Conservation (phyloP, 2,113 vertebrate species). For the Sciurus niger region DNA sequence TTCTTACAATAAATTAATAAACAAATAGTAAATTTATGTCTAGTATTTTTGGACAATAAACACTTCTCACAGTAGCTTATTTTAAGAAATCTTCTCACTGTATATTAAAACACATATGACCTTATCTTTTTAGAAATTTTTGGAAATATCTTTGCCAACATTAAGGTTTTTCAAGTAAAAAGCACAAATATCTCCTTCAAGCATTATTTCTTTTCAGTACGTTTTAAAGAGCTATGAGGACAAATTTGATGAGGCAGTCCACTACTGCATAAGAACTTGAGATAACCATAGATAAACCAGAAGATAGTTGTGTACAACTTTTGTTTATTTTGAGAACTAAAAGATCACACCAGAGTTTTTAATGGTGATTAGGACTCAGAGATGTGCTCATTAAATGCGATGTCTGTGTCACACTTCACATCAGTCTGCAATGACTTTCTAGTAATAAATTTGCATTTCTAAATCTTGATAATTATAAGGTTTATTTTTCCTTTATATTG, state of each 20-base stretch:
- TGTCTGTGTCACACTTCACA: not conserved
- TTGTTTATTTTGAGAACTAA: conserved; percentile 40
- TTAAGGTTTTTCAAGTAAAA: conserved; percentile 55
- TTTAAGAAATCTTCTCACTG: conserved; percentile 24
- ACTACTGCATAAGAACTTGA: not conserved
- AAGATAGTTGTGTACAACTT: not conserved
- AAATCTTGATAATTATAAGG: not conserved
- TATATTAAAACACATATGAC: conserved; percentile 31
- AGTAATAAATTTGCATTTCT: conserved; percentile 40
- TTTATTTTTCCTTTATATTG: conserved; percentile 51
- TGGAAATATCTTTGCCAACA: conserved; percentile 40
- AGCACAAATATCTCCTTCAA: not conserved
- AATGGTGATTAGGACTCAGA: not conserved
- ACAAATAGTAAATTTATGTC: conserved; percentile 19
- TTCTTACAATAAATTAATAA: not conserved
- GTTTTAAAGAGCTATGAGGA: conserved; percentile 15
- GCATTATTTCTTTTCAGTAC: not conserved
- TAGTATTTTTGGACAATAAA: conserved; percentile 19
- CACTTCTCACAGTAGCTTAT: conserved; percentile 47
- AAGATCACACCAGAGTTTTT: not conserved
- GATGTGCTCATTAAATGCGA: not conserved
- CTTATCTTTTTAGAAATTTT: not conserved
- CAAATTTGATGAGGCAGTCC: not conserved
- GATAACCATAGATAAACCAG: not conserved
- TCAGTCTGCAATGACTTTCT: not conserved